These are phyloP conservation scores for Melanogrammus aeglefinus DNA, from an alignment of 2,797 vertebrate species.

Conservation along the genomic window DNA sequence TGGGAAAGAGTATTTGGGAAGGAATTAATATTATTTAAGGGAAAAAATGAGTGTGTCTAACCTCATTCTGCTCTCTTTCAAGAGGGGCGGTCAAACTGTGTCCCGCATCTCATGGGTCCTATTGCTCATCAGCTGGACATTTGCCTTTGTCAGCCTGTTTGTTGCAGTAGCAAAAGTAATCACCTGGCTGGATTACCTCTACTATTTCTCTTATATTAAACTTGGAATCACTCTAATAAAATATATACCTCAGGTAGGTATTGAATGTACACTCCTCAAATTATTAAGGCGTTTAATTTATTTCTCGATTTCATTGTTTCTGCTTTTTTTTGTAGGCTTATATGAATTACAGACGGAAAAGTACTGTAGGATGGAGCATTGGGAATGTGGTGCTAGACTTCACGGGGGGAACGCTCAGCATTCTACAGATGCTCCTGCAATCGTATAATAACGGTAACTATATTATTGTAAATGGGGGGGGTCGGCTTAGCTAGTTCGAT, in stretches of 20 bases:
- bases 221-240: constrained; percentile 89
- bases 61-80: constrained; percentile 22
- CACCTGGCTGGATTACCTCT: constrained; percentile 90
- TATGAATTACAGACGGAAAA: constrained; percentile 89
- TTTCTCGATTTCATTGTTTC: not conserved
- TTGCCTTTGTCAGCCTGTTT: constrained; percentile 78
- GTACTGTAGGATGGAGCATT: constrained; percentile 94
- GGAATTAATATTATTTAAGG: not conserved
- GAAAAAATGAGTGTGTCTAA: constrained; percentile 2
- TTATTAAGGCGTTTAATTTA: not conserved
- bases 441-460: constrained; percentile 91
- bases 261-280: not conserved
- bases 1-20: not conserved
- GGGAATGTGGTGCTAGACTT: constrained; percentile 93
- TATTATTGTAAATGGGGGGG: not conserved
- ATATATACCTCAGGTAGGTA: constrained; percentile 91
- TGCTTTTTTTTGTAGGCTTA: constrained; percentile 74
- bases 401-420: constrained; percentile 87
- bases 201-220: constrained; percentile 97
- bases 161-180: constrained; percentile 75
- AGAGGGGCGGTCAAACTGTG: constrained; percentile 86
- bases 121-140: constrained; percentile 80
- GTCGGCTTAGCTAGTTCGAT: too few relatives aligned
- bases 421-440: constrained; percentile 93
- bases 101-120: constrained; percentile 75